Evolutionary conservation across 1,140 invertebrate species (phyloP), one percentile per base, ranked within the genome.

Genomic region (Leptopilina boulardi): DNA sequence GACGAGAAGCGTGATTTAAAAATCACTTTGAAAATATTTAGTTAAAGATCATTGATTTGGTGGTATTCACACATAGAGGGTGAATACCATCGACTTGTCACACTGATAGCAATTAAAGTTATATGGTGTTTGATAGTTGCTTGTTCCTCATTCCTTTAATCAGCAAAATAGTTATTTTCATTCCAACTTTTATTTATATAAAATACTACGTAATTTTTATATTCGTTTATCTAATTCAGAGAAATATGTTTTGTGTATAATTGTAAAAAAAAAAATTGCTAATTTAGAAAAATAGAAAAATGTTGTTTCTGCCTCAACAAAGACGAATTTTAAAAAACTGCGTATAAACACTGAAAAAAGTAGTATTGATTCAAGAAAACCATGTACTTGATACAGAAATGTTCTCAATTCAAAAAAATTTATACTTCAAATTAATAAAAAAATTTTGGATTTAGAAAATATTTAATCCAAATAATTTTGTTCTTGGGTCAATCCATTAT

Each of bases 1-100:
- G 56, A 59, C 21, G 9, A 59, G 23, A 59, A 26, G 56, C 56
- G 56, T 56, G 21, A 56, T 56, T n/a, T 59, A 59, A 59, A 59
- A 59, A 59, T 59, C 56, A 26, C 23, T 8, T 59, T 9, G 56
- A 10, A 59, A 9, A 59, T 26, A 59, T 23, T 59, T 59, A 59
- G 21, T 59, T 21, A 59, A 26, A 26, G 56, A 59, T 59, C 56
- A 26, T 13, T 59, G 56, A 59, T 59, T 59, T 59, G 23, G 23
- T 59, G 56, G 21, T 30, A 59, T 59, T 23, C 21, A 15, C 19
- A 9, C 13, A 10, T 4, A 11, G 56, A 56, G 23, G 56, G 23
- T 9, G 23, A 59, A 26, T 13, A 19, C 21, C 23, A 26, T 59
- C 56, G 56, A 26, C 56, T 59, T 59, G 56, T 59, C 56, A 59